Percentiles rank a stretch among this genome's conserved stretches.
Conservation (phyloP, 2,888 invertebrate genomes). For the Bombyx huttoni region DNA sequence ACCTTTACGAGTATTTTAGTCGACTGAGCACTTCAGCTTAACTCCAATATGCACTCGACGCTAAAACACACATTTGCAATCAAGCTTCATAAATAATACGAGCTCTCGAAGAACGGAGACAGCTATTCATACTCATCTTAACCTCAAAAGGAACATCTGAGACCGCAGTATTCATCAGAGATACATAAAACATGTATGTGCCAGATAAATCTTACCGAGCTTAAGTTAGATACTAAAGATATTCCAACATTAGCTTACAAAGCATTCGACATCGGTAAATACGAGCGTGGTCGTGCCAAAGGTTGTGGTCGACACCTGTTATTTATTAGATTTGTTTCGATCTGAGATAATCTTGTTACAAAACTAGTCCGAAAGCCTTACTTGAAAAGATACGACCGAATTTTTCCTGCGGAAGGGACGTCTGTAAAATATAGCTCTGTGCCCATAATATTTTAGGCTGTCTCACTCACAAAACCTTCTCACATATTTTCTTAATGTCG, state of each 20-base stretch:
- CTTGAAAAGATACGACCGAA: slow-evolving; percentile 9
- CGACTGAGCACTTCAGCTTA: not conserved
- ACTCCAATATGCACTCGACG: not conserved
- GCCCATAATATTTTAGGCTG: not conserved
- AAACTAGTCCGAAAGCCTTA: slow-evolving; percentile 19
- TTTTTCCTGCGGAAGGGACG: slow-evolving; percentile 14
- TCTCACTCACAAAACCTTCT: not conserved
- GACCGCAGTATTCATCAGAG: not conserved
- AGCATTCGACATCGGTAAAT: slow-evolving; percentile 6
- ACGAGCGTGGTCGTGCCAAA: slow-evolving; percentile 25
- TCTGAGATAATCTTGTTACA: slow-evolving; percentile 54
- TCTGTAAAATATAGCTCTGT: slow-evolving; percentile 3
- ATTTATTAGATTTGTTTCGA: slow-evolving; percentile 65
- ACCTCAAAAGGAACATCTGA: not conserved
- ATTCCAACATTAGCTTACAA: not conserved
- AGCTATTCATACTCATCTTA: not conserved
- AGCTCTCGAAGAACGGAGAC: not conserved
- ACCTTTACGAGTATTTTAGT: not conserved
- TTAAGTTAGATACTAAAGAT: not conserved
- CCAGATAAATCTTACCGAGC: not conserved
- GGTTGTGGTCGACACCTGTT: slow-evolving; percentile 44
- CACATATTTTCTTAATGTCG: not conserved
- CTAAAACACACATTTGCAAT: not conserved
- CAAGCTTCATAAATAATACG: not conserved
- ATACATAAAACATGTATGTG: too few species aligned